Evolutionary conservation across 2,113 vertebrate species (phyloP), one percentile per base, ranked within the genome.

Genomic region (Crotalus viridis): DNA sequence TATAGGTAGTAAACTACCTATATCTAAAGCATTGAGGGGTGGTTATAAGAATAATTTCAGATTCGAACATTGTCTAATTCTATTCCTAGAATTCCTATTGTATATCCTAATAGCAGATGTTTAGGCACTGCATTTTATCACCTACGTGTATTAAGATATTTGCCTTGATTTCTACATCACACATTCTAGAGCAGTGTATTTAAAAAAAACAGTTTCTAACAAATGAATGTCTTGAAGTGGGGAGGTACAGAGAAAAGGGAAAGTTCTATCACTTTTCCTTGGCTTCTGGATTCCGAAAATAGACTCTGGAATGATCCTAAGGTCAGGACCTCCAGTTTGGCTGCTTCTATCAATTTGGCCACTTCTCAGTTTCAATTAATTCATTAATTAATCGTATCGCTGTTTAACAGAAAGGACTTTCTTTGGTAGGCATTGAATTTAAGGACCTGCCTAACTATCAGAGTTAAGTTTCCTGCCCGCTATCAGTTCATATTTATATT

Each of bases 401-500:
- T 74, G 89, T 4, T 74, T 52, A 48, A 57, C 8, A 88, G 52
- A 88, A 91, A 88, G 56, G 61, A 85, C 8, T 39, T 28, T 10
- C 54, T 33, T 48, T 46, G 61, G 61, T 13, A 85, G 19, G 48
- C 1, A 81, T 89, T 85, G 74, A 92, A 89, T 89, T 89, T 85
- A 89, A 64, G 88, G 43, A 51, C 8, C 46, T 87, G 19, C 22
- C 26, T 24, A 39, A 57, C 15, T 28, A 51, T 28, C 7, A 22
- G 86, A 51, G 57, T 85, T n/a, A 13, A 54, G 10, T 69, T 39
- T 56, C 22, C 69, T 91, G 64, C 17, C 74, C 10, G 17, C 90
- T 52, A 88, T 93, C 92, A 89, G 74, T 89, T 92, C 4, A 92
- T 48, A 89, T 57, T 48, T 81, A 54, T n/a, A 43, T 43, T 43